Evolutionary conservation across 1,140 invertebrate genomes (phyloP).

Genomic region (Bombus pyrosoma): DNA sequence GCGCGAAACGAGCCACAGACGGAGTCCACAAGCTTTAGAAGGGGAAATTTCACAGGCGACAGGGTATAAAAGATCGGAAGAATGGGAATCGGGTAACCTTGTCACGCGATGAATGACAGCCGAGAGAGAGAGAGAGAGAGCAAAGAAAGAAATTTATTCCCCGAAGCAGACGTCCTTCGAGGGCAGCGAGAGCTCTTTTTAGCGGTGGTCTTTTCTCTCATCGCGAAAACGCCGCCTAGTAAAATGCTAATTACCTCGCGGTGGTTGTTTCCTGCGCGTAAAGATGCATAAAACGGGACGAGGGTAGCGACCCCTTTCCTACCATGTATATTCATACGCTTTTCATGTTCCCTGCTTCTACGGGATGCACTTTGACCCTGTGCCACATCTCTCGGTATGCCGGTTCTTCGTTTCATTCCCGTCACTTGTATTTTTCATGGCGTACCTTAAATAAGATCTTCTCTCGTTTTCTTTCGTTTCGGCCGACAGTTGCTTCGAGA

Average conservation of each 20-base stretch:
- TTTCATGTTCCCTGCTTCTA: not conserved
- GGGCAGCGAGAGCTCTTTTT: not conserved
- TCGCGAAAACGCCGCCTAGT: constrained; percentile 16
- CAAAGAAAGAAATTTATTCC: not conserved
- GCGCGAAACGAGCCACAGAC: not conserved
- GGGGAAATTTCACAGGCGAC: constrained; percentile 4
- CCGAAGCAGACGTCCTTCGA: constrained; percentile 16
- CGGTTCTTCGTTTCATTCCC: not conserved
- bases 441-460: not conserved
- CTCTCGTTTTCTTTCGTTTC: not conserved
- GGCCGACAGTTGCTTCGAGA: not conserved
- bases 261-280: constrained; percentile 48
- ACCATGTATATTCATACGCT: constrained; percentile 62
- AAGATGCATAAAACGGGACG: constrained; percentile 45
- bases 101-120: not conserved
- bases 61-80: constrained; percentile 6
- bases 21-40: not conserved
- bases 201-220: not conserved
- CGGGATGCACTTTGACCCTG: constrained; percentile 20
- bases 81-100: constrained; percentile 19
- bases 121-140: not conserved
- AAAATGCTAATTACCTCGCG: constrained; percentile 63
- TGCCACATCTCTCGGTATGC: not conserved
- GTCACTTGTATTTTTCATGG: not conserved
- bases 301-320: constrained; percentile 20